Evolutionary conservation across 2,797 vertebrate species (phyloP), one percentile per base, ranked within the genome.

Genomic region (Ibycter americanus): DNA sequence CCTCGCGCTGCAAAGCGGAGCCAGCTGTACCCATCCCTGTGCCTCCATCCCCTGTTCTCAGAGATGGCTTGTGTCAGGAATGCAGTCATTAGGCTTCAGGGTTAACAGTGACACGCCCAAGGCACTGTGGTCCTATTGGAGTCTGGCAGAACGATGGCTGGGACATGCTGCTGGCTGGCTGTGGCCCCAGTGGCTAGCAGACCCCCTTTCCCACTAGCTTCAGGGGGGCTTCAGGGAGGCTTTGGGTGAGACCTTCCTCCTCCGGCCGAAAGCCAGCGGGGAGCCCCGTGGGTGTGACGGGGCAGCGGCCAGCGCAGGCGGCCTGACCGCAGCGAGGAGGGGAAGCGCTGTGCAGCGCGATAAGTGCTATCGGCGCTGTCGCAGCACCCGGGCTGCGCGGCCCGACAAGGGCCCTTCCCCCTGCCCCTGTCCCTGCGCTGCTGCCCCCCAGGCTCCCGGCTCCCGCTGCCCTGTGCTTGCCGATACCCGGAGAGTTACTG

Each of bases 321-420:
- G 42, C 42, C 42, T 44, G 56, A 97, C 97, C 97, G 27, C 96
- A 97, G 96, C 93, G 20, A 96, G 97, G 95, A 98, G 97, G 97
- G 98, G 98, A 98, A 98, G 97, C 94, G 97, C 97, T 98, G 97
- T 87, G 92, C 89, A 36, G 40, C 34, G 15, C 1, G 98, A 98
- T 98, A 98, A 98, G 97, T 97, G 96, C 80, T 98, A 98, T 98
- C 97, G 89, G 95, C 67, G 89, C 81, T 93, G 80, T 90, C n/a
- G 5, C 98, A 98, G 98, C 21, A 44, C 96, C 74, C 13, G 26
- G 89, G 67, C 93, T 95, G 97, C 13, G 0, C 15, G 0, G 23
- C 59, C 81, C 6, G 93, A 96, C 96, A 95, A 97, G 97, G 17
- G 78, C 96, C 96, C 95, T 90, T 82, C 94, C 94, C 97, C 94